Conservation (phyloP, 2,113 vertebrate genomes). For the Leucosticte australis region DNA sequence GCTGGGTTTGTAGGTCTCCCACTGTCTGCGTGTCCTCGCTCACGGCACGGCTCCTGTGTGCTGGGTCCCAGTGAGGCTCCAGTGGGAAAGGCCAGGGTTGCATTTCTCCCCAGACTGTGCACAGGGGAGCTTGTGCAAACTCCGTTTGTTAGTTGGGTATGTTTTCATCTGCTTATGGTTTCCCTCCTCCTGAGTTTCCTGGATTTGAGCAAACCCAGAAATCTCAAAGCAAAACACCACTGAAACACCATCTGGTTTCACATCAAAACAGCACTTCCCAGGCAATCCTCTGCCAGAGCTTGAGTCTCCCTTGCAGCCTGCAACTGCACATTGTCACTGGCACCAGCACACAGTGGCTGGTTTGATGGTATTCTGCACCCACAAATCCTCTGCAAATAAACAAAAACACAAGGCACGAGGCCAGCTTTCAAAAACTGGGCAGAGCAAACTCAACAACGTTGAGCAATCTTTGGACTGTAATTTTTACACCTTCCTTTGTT, state of each 20-base stretch:
- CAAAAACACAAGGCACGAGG: neutral
- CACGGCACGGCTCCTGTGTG: neutral
- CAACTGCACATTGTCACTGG: neutral
- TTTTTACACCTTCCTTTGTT: neutral
- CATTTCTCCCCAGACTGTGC: rapidly evolving
- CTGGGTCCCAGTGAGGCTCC: rapidly evolving
- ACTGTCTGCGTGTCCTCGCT: rapidly evolving
- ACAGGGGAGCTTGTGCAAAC: neutral
- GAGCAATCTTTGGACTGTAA: neutral
- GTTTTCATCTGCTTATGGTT: constrained; percentile 6
- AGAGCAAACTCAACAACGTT: neutral
- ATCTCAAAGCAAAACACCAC: neutral
- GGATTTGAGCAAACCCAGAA: neutral
- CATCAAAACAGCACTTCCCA: neutral
- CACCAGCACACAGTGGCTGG: neutral
- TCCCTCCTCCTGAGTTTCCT: neutral
- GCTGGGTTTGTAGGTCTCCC: neutral
- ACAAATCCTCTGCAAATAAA: neutral
- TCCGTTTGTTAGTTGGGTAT: neutral
- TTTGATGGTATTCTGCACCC: neutral
- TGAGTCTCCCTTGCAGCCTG: neutral
- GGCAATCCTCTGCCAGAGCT: neutral
- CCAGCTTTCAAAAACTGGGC: neutral
- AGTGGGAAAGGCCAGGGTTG: neutral
- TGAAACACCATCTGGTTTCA: constrained; percentile 31